Conservation (phyloP, 2,888 invertebrate genomes). For the Elmis aenea region DNA sequence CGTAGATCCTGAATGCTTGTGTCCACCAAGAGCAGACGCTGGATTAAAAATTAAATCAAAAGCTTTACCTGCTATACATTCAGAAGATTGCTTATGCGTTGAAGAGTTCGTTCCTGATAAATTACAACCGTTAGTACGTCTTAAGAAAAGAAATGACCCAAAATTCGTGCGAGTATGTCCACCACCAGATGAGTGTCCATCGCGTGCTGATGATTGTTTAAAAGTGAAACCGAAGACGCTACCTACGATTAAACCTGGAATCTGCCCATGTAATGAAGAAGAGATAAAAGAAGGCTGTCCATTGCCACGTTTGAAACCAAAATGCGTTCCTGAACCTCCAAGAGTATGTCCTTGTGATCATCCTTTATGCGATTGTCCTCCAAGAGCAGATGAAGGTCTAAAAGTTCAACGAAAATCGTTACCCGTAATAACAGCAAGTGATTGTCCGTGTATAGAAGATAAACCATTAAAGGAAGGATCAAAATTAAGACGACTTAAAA, state of each 20-base stretch:
- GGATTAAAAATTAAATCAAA: slow-evolving; percentile 16
- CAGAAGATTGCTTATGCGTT: not conserved
- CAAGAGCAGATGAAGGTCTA: slow-evolving; percentile 23
- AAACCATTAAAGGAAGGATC: slow-evolving; percentile 12
- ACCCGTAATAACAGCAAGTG: slow-evolving; percentile 14
- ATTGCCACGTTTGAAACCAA: not conserved
- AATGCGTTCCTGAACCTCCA: slow-evolving; percentile 7
- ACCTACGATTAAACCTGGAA: slow-evolving; percentile 14
- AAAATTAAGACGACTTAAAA: slow-evolving; percentile 9
- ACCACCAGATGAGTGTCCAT: slow-evolving; percentile 7
- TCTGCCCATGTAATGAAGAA: slow-evolving; percentile 25
- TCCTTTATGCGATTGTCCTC: slow-evolving; percentile 6
- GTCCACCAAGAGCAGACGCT: slow-evolving; percentile 17
- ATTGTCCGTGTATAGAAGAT: slow-evolving; percentile 24
- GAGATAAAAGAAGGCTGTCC: not conserved
- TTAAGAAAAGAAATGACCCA: not conserved
- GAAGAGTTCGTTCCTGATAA: not conserved
- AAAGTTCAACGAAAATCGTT: slow-evolving; percentile 19
- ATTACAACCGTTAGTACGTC: not conserved
- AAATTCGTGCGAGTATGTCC: slow-evolving; percentile 9
- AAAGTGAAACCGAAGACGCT: slow-evolving; percentile 19
- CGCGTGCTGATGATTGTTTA: slow-evolving; percentile 23
- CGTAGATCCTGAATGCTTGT: slow-evolving; percentile 3
- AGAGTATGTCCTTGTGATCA: slow-evolving; percentile 8
- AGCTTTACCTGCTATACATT: slow-evolving; percentile 3